phyloP scores from a whole-genome alignment of 2,888 invertebrate species.

The Loripinus fragilis region DNA sequence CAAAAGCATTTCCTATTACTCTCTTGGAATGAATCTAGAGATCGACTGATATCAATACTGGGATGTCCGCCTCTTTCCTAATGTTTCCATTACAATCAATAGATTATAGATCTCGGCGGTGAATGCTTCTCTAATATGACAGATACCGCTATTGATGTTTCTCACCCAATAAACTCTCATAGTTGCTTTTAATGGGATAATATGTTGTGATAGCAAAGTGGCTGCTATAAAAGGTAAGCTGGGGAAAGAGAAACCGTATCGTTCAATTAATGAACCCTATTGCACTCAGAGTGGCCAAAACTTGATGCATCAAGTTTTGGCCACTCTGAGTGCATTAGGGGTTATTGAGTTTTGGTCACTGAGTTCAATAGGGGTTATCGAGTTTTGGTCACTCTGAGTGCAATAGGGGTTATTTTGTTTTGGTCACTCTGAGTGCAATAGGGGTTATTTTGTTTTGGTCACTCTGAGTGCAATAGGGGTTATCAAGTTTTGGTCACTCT shows the following conservation, averaged over 20 bases:
- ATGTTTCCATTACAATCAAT: constrained; percentile 1
- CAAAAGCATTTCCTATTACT: constrained; percentile 9
- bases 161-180: constrained; percentile 20
- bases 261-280: too few relatives aligned
- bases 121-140: constrained; percentile 9
- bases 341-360: too few relatives aligned
- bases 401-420: too few relatives aligned
- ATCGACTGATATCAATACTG: constrained; percentile 14
- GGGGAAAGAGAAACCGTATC: neutral
- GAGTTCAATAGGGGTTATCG: too few relatives aligned
- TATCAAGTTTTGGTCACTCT: too few relatives aligned
- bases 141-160: constrained; percentile 16
- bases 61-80: neutral
- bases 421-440: too few relatives aligned
- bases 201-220: constrained; percentile 1
- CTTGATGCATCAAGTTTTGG: too few relatives aligned
- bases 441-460: too few relatives aligned
- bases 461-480: too few relatives aligned
- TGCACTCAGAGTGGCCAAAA: too few relatives aligned
- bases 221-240: neutral
- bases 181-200: neutral
- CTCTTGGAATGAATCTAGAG: neutral
- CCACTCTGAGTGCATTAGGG: too few relatives aligned
- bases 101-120: constrained; percentile 7
- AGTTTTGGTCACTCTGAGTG: too few relatives aligned